Evolutionary conservation across 64 coral and sea anemone species (phyloP).

Genomic region (Porites lutea): DNA sequence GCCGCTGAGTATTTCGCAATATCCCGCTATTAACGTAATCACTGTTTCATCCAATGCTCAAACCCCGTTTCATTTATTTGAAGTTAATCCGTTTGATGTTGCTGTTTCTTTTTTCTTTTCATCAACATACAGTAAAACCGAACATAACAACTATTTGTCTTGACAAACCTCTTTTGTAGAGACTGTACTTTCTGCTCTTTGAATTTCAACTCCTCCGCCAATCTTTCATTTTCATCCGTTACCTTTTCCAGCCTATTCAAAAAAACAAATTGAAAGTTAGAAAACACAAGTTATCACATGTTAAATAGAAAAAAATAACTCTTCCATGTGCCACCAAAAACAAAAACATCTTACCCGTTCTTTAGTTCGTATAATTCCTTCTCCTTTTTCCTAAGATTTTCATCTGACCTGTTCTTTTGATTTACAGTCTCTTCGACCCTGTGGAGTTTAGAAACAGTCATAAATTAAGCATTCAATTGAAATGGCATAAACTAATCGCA

Average conservation of each 20-base stretch:
- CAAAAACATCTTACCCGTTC: constrained; percentile 63
- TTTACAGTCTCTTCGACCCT: constrained; percentile 80
- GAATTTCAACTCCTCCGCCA: constrained; percentile 65
- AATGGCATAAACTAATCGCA: too few species aligned
- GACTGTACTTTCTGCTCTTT: constrained; percentile 86
- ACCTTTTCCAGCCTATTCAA: constrained; percentile 74
- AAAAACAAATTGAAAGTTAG: background rate
- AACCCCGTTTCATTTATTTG: too few species aligned
- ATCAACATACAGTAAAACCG: background rate
- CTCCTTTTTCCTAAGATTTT: constrained; percentile 83
- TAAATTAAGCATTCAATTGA: too few species aligned
- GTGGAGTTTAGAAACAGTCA: background rate
- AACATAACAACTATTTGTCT: background rate
- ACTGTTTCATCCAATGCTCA: too few species aligned
- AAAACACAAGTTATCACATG: background rate
- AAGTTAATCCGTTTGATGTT: background rate
- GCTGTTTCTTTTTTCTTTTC: background rate
- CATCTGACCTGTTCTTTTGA: constrained; percentile 72
- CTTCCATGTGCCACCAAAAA: background rate
- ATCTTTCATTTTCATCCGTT: constrained; percentile 76
- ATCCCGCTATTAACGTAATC: too few species aligned
- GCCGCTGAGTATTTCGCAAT: too few species aligned
- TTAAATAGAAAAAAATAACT: background rate
- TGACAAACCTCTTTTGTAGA: constrained; percentile 83
- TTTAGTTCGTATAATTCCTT: constrained; percentile 91